Conservation (phyloP, 2,797 vertebrate species). For the Anniella stebbinsi region DNA sequence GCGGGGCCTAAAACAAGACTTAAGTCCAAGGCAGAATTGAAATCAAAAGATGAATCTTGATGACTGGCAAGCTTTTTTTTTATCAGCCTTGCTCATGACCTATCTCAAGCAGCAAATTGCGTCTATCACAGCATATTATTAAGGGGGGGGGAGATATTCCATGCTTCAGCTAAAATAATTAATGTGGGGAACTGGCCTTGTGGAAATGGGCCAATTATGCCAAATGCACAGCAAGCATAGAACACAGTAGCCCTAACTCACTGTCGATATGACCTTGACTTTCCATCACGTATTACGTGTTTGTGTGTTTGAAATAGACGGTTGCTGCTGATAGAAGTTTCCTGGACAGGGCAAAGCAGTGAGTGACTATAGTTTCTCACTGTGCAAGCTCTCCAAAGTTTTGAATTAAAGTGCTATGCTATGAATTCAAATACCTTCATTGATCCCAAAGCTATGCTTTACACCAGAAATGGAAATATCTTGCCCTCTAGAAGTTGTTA, state of each 20-base stretch:
- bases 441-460: not conserved
- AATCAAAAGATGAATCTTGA: slow-evolving; percentile 2
- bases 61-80: not conserved
- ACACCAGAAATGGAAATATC: no score
- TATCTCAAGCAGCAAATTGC: slow-evolving; percentile 16
- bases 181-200: not conserved
- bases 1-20: not conserved
- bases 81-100: not conserved
- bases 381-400: slow-evolving; percentile 18
- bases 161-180: slow-evolving; percentile 7
- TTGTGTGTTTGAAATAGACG: slow-evolving; percentile 33
- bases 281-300: slow-evolving; percentile 40
- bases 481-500: no score
- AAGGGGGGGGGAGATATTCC: not conserved
- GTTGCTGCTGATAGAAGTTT: slow-evolving; percentile 41
- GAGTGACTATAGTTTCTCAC: slow-evolving; percentile 31
- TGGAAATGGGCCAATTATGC: slow-evolving; percentile 12
- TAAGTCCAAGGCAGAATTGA: not conserved
- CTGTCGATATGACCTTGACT: not conserved
- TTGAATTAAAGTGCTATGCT: not conserved
- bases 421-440: slow-evolving; percentile 9
- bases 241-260: not conserved
- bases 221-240: not conserved
- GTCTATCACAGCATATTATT: not conserved
- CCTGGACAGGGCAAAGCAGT: slow-evolving; percentile 27